Evolutionary conservation across 2,797 vertebrate species (phyloP), one percentile per base, ranked within the genome.

Genomic region (Craterocephalus amniculus): DNA sequence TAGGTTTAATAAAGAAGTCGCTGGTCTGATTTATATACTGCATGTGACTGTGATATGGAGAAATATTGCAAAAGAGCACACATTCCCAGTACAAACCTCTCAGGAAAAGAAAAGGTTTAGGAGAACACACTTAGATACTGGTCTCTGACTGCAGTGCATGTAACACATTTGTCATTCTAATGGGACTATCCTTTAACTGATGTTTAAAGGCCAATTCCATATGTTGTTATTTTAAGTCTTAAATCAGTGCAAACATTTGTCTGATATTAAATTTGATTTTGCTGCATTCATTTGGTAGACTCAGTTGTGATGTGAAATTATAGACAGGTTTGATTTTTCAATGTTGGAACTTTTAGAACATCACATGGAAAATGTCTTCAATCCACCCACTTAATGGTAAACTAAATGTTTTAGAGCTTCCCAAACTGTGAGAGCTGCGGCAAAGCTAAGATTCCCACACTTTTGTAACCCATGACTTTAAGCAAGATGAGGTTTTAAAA

Each of bases 1-100:
- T 14, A 55, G 75, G 81, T 70, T 79, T 89, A 58, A 55, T 22
- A 65, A 78, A 77, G 72, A 85, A 84, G 70, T 60, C 67, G 66
- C 40, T 63, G 59, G n/a, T n/a, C n/a, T n/a, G n/a, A n/a, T n/a
- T n/a, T n/a, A n/a, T n/a, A 63, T 63, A 64, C 57, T 71, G 60
- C 73, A 74, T 72, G 59, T 58, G 65, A 81, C 58, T 73, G 48
- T 72, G 45, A 57, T 76, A 59, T 45, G 58, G 79, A 51, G 69
- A 55, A 70, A 74, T 71, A 59, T 76, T 76, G 79, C 66, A 78
- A 79, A 70, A 76, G 48, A 79, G 62, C 70, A 67, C 56, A 67
- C 76, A 63, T 74, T 83, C 72, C 43, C 49, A 64, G 72, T 58
- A 59, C 34, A 72, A 52, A 18, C 63, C 74, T 79, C 67, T 66